Conservation (phyloP, 2,888 invertebrate genomes). For the Andrena fulva region DNA sequence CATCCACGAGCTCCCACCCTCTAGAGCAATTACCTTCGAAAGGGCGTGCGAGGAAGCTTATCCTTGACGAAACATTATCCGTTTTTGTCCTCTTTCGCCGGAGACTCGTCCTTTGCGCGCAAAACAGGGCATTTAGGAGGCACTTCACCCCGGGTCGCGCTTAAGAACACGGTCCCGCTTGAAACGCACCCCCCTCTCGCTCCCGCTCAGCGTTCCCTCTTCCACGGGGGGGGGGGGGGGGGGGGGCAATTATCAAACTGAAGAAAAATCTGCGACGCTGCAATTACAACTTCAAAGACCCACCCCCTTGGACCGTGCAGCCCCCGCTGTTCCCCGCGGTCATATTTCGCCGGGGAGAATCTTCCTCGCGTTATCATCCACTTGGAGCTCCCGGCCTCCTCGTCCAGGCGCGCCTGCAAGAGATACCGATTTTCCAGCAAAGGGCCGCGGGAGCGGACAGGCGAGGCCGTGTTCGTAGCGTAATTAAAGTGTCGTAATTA, state of each 20-base stretch:
- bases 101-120: not conserved
- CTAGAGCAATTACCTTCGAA: not conserved
- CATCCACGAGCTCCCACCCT: not conserved
- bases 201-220: not conserved
- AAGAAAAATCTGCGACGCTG: conserved; percentile 32
- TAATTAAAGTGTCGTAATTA: conserved; percentile 70
- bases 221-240: not conserved
- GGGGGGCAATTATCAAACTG: conserved; percentile 43
- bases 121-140: conserved; percentile 16
- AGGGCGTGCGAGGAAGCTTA: not conserved
- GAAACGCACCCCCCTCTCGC: not conserved
- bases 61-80: conserved; percentile 4
- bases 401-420: not conserved
- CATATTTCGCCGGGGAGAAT: conserved; percentile 1
- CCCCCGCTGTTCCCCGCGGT: not conserved
- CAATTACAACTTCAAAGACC: conserved; percentile 45
- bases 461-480: conserved; percentile 21
- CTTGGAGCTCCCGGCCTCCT: conserved; percentile 21
- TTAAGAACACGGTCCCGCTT: conserved; percentile 21
- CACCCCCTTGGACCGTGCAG: not conserved
- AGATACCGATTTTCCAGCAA: conserved; percentile 54
- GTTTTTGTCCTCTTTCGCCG: not conserved
- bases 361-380: conserved; percentile 5
- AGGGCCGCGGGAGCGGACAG: conserved; percentile 12
- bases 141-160: conserved; percentile 13